These are phyloP conservation scores for Cryptomyrus ogoouensis DNA, from an alignment of 2,113 vertebrate species.

Conservation along the genomic window DNA sequence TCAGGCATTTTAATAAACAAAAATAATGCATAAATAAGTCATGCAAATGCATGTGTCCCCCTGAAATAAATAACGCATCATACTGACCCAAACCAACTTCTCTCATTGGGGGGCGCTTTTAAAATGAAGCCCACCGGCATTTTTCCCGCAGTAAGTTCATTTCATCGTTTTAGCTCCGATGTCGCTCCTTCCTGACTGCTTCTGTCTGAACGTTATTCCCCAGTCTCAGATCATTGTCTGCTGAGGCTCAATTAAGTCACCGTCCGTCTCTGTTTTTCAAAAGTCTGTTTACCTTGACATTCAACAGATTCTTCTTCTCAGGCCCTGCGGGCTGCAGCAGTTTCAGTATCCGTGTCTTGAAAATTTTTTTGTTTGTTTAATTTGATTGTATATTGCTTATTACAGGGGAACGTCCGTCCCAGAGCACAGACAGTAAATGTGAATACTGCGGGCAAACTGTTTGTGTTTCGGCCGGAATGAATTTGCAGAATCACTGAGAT, in stretches of 20 bases:
- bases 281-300: not conserved
- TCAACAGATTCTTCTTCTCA: not conserved
- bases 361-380: not conserved
- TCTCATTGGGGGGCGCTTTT: not conserved
- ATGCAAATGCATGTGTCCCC: not conserved
- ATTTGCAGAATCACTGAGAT: not conserved
- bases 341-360: not conserved
- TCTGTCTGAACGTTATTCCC: not conserved
- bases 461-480: not conserved
- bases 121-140: not conserved
- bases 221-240: not conserved
- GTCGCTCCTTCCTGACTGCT: not conserved
- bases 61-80: not conserved
- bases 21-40: not conserved
- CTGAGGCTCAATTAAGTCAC: not conserved
- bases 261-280: not conserved
- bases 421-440: not conserved
- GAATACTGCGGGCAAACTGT: not conserved
- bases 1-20: not conserved
- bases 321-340: not conserved
- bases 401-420: not conserved
- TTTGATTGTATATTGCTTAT: not conserved
- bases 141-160: not conserved
- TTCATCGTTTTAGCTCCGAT: not conserved
- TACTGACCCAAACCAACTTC: not conserved